These are phyloP conservation scores for Sebastes fasciatus DNA, from an alignment of 2,113 vertebrate genomes.

Conservation along the genomic window DNA sequence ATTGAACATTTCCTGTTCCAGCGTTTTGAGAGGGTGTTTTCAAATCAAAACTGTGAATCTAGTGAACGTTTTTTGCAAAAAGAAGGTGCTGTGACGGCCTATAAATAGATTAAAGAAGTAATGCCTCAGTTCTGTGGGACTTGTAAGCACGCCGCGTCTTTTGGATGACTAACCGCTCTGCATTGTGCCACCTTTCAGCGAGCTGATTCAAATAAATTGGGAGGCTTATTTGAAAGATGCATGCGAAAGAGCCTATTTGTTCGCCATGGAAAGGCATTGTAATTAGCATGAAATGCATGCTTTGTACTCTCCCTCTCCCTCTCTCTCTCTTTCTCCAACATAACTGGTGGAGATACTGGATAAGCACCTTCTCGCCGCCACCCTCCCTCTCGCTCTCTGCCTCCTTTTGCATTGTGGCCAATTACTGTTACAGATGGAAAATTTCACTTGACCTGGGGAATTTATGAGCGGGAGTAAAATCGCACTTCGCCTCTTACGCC, in stretches of 20 bases:
- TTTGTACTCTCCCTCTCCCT: constrained; percentile 55
- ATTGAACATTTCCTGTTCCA: constrained; percentile 66
- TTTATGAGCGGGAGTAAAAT: constrained; percentile 67
- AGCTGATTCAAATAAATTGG: constrained; percentile 63
- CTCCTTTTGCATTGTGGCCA: constrained; percentile 71
- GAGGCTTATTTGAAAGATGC: constrained; percentile 67
- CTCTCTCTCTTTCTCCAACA: constrained; percentile 35
- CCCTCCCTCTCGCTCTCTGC: constrained; percentile 34
- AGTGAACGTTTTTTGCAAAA: constrained; percentile 38
- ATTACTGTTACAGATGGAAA: constrained; percentile 78
- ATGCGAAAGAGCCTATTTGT: constrained; percentile 67
- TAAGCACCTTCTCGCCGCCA: constrained; percentile 60
- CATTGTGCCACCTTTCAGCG: constrained; percentile 56
- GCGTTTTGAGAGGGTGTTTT: constrained; percentile 54
- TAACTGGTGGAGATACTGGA: constrained; percentile 67
- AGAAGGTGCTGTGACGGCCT: constrained; percentile 62
- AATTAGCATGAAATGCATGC: constrained; percentile 73
- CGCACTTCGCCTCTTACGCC: constrained; percentile 49
- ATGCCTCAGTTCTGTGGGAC: constrained; percentile 45
- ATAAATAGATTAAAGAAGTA: constrained; percentile 70
- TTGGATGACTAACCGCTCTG: constrained; percentile 60
- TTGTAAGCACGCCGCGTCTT: constrained; percentile 56
- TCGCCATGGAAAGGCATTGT: constrained; percentile 60
- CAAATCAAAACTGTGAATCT: constrained; percentile 63
- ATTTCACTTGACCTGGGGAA: constrained; percentile 71